Evolutionary conservation across 1,140 invertebrate genomes (phyloP).

Genomic region (Spodoptera frugiperda): DNA sequence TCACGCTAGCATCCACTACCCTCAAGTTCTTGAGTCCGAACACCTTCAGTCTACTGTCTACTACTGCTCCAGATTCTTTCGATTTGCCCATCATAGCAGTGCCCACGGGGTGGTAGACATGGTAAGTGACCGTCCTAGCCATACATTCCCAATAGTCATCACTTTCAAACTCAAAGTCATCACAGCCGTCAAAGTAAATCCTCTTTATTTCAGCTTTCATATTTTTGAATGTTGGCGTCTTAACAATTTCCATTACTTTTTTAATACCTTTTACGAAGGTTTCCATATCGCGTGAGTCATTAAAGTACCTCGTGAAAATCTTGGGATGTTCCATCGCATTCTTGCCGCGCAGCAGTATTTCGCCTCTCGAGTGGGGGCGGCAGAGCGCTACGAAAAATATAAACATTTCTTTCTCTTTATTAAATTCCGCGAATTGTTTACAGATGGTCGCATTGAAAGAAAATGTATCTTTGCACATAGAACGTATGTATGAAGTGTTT

Average conservation of each 20-base stretch:
- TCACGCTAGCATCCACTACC: conserved; percentile 92
- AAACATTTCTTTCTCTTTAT: conserved; percentile 72
- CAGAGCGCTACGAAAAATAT: conserved; percentile 77
- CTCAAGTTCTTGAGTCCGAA: conserved; percentile 89
- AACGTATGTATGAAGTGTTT: conserved; percentile 84
- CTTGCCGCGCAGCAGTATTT: conserved; percentile 86
- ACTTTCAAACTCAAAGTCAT: conserved; percentile 65
- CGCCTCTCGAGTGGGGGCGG: conserved; percentile 72
- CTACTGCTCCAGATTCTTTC: conserved; percentile 90
- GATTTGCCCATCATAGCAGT: conserved; percentile 94
- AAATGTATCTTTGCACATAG: conserved; percentile 67
- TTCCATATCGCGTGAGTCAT: conserved; percentile 71
- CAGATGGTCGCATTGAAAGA: conserved; percentile 91
- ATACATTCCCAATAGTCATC: conserved; percentile 79
- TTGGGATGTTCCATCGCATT: conserved; percentile 90
- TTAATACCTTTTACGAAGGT: conserved; percentile 69
- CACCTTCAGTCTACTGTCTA: conserved; percentile 90
- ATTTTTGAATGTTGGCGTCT: conserved; percentile 65
- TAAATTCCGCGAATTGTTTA: conserved; percentile 88
- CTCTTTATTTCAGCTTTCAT: conserved; percentile 73
- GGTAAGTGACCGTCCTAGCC: conserved; percentile 75
- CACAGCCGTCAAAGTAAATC: conserved; percentile 71
- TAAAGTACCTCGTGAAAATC: conserved; percentile 79
- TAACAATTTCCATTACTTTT: conserved; percentile 66
- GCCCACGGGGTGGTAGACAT: conserved; percentile 86